phyloP scores from a whole-genome alignment of 2,113 vertebrate species.

The Nicator chloris region DNA sequence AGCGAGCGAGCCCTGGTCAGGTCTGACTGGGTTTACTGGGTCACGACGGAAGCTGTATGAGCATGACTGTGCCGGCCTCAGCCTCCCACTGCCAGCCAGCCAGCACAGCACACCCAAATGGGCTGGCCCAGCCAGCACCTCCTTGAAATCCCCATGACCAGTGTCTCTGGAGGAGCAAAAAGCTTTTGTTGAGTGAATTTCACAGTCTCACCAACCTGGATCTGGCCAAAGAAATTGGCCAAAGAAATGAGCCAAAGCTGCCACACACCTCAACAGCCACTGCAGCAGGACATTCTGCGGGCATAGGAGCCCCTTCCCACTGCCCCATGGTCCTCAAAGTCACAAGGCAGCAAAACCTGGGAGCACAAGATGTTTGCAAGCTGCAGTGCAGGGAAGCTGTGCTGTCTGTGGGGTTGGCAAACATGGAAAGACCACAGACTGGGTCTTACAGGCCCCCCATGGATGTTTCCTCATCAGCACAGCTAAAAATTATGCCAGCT shows the following conservation, averaged over 20 bases:
- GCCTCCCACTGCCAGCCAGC: conserved; percentile 16
- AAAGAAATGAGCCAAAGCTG: background rate
- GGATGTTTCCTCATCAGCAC: background rate
- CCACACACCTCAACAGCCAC: background rate
- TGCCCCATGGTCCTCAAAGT: fast-evolving
- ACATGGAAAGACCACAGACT: fast-evolving
- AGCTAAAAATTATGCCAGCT: background rate
- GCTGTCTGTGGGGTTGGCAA: background rate
- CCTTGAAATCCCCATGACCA: background rate
- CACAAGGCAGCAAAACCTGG: background rate
- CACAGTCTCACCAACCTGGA: background rate
- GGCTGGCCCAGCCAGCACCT: background rate
- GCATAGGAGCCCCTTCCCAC: background rate
- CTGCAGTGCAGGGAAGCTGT: background rate
- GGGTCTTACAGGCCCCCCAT: background rate
- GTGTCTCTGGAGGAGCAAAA: background rate
- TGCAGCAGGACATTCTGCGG: background rate
- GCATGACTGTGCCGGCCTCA: conserved; percentile 23
- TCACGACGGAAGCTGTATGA: background rate
- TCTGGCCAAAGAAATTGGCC: background rate
- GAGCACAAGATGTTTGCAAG: background rate
- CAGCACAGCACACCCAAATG: conserved; percentile 27
- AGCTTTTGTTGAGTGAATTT: background rate
- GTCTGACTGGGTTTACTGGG: conserved; percentile 64
- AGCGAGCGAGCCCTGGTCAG: background rate